These are phyloP conservation scores for Lypha dubia DNA, from an alignment of 2,888 invertebrate species.

Conservation along the genomic window DNA sequence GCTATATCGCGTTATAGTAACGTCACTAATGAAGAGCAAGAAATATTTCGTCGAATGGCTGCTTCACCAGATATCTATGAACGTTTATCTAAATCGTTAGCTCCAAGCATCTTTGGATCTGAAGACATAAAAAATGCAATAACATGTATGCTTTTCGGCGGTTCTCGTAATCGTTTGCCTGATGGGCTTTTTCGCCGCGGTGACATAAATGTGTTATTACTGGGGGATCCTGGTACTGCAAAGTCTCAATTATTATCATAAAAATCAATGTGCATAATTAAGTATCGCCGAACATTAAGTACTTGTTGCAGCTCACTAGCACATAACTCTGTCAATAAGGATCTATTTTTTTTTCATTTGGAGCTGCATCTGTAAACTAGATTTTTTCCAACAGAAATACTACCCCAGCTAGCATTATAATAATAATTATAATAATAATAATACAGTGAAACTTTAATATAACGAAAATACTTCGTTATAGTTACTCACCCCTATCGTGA, in stretches of 20 bases:
- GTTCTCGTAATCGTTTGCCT: slow-evolving; percentile 93
- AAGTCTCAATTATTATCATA: slow-evolving; percentile 97
- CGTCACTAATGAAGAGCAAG: slow-evolving; percentile 88
- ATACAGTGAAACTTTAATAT: no score
- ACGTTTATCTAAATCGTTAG: slow-evolving; percentile 93
- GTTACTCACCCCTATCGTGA: no score
- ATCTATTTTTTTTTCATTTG: no score
- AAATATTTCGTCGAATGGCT: slow-evolving; percentile 88
- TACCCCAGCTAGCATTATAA: no score
- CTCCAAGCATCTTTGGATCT: slow-evolving; percentile 98
- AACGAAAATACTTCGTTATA: no score
- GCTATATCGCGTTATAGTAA: slow-evolving; percentile 84
- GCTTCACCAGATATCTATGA: slow-evolving; percentile 94
- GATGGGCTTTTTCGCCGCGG: slow-evolving; percentile 98
- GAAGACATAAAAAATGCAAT: slow-evolving; percentile 98
- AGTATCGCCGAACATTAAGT: no score
- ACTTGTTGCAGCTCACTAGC: no score
- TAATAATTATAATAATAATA: no score
- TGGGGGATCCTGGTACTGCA: slow-evolving; percentile 99
- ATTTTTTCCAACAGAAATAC: no score
- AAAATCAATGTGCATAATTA: no score
- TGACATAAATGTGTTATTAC: slow-evolving; percentile 96
- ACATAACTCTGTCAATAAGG: no score
- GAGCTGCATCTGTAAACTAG: no score
- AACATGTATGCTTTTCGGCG: slow-evolving; percentile 97